Evolutionary conservation across 2,888 invertebrate genomes (phyloP).

Genomic region (Napeogenes sylphis): DNA sequence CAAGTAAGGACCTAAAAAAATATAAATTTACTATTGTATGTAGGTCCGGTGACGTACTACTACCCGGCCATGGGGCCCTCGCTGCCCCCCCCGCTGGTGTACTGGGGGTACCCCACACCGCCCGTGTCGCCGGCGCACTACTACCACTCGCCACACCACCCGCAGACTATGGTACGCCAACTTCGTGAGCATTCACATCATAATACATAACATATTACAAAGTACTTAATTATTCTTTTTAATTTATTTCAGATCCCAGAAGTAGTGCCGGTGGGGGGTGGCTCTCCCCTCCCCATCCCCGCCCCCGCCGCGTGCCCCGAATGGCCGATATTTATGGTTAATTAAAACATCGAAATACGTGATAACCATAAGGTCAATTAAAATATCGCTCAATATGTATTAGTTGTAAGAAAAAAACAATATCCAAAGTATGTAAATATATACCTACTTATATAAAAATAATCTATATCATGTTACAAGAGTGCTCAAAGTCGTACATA

Average conservation of each 20-base stretch:
- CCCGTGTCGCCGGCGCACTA: constrained; percentile 95
- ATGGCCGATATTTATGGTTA: constrained; percentile 73
- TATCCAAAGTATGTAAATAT: constrained; percentile 12
- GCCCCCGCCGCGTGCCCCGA: constrained; percentile 68
- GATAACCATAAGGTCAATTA: constrained; percentile 7
- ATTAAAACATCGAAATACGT: constrained; percentile 37
- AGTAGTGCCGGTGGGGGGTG: constrained; percentile 67
- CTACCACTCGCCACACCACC: constrained; percentile 81
- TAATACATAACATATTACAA: no score
- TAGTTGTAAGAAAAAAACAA: constrained; percentile 5
- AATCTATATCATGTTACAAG: constrained; percentile 5
- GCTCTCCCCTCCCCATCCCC: constrained; percentile 67
- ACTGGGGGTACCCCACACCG: constrained; percentile 97
- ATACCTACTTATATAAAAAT: background rate
- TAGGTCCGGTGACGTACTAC: constrained; percentile 76
- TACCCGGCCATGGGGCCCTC: constrained; percentile 76
- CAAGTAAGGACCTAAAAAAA: no score
- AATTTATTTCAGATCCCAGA: constrained; percentile 58
- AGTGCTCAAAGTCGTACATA: constrained; percentile 16
- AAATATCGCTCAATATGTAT: constrained; percentile 11
- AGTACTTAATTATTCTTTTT: background rate
- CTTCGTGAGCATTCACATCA: no score
- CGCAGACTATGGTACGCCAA: constrained; percentile 60
- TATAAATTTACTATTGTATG: constrained; percentile 3
- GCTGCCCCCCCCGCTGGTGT: constrained; percentile 84